These are phyloP conservation scores for Smittia sp. DNA, from an alignment of 2,888 invertebrate genomes.

Conservation along the genomic window DNA sequence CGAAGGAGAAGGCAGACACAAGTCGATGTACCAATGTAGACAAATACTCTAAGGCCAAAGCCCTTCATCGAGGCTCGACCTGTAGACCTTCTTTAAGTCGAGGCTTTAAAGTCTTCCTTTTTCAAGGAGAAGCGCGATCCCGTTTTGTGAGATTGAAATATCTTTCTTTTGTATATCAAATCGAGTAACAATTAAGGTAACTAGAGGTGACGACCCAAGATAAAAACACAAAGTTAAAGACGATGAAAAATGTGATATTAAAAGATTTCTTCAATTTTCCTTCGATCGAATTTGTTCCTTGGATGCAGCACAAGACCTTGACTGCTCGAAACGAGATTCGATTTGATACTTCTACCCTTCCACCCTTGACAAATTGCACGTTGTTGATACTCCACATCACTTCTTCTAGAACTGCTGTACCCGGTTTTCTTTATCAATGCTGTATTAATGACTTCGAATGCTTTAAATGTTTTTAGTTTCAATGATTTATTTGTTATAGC, in stretches of 20 bases:
- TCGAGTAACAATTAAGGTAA: neutral
- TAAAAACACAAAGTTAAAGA: slow-evolving; percentile 17
- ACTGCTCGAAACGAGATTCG: neutral
- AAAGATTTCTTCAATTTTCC: neutral
- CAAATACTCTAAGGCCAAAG: too few species aligned
- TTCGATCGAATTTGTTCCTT: too few species aligned
- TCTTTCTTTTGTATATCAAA: neutral
- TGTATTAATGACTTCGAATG: neutral
- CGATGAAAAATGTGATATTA: slow-evolving; percentile 36
- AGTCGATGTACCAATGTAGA: too few species aligned
- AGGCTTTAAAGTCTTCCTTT: too few species aligned
- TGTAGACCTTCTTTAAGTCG: too few species aligned
- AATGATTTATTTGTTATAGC: neutral
- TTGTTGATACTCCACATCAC: neutral
- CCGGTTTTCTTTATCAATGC: neutral
- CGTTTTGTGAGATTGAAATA: neutral
- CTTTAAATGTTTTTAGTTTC: neutral
- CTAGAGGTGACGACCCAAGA: neutral
- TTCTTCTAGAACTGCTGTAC: neutral
- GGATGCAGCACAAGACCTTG: neutral
- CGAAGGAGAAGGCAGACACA: too few species aligned
- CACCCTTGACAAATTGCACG: neutral
- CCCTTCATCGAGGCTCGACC: too few species aligned
- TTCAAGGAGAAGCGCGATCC: too few species aligned
- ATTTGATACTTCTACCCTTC: neutral